Conservation (phyloP, 2,888 invertebrate genomes). For the Pediacus dermestoides region DNA sequence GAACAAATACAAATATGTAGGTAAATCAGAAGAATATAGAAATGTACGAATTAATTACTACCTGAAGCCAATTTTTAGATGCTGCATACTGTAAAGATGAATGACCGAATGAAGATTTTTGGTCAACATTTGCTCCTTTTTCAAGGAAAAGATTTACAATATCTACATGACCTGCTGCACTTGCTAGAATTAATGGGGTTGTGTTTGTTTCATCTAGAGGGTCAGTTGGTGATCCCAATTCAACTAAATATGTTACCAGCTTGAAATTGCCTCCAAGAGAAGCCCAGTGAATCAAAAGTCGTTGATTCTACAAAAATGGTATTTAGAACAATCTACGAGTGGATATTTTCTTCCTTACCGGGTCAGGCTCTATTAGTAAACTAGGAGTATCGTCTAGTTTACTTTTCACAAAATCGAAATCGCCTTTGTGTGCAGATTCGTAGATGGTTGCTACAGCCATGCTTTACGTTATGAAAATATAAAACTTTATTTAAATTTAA, state of each 20-base stretch:
- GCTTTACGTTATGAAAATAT: too few relatives aligned
- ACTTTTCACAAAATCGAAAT: constrained; percentile 62
- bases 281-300: constrained; percentile 77
- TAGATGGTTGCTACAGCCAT: constrained; percentile 49
- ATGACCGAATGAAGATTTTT: constrained; percentile 69
- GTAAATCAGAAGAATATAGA: background rate
- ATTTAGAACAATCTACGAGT: too few relatives aligned
- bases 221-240: constrained; percentile 64
- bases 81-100: constrained; percentile 81
- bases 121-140: constrained; percentile 70
- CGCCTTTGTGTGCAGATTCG: constrained; percentile 71
- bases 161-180: constrained; percentile 71
- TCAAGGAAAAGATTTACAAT: constrained; percentile 64
- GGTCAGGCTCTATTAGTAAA: constrained; percentile 52
- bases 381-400: constrained; percentile 57
- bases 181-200: constrained; percentile 75
- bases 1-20: constrained; percentile 20
- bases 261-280: constrained; percentile 73
- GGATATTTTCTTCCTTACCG: constrained; percentile 48
- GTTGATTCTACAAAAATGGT: constrained; percentile 56
- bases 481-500: too few relatives aligned
- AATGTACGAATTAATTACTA: constrained; percentile 36
- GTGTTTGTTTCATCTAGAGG: constrained; percentile 70
- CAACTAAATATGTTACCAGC: constrained; percentile 66
- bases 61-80: constrained; percentile 76